These are phyloP conservation scores for Cheilosia soror DNA, from an alignment of 2,888 invertebrate species.

Conservation along the genomic window DNA sequence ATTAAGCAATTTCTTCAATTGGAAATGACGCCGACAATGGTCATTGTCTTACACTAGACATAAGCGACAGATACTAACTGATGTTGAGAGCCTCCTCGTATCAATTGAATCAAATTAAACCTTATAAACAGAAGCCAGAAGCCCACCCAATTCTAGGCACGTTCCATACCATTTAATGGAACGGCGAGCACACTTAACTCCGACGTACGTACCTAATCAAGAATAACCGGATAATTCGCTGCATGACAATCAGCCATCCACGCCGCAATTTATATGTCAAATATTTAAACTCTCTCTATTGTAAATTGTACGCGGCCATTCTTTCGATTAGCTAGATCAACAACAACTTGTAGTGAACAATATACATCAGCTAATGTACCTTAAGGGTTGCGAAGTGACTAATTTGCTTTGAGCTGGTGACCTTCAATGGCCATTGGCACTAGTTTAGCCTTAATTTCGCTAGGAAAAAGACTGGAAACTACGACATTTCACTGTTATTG, in stretches of 20 bases:
- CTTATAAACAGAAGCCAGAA: not conserved
- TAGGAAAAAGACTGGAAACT: not conserved
- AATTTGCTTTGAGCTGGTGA: conserved; percentile 1
- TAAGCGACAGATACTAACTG: too few species aligned
- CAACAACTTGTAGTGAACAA: conserved; percentile 1
- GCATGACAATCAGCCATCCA: conserved; percentile 15
- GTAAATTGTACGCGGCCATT: conserved; percentile 1
- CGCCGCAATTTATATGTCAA: conserved; percentile 23
- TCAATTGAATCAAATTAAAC: conserved; percentile 47
- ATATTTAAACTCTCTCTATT: conserved; percentile 6
- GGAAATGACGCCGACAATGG: conserved; percentile 24
- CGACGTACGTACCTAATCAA: conserved; percentile 18
- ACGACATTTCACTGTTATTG: conserved; percentile 1
- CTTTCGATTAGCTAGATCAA: not conserved
- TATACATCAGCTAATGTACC: not conserved
- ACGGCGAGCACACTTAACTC: not conserved
- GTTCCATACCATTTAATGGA: conserved; percentile 31
- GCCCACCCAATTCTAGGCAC: conserved; percentile 29
- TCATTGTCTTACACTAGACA: not conserved
- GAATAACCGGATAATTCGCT: conserved; percentile 10
- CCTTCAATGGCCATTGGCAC: conserved; percentile 39
- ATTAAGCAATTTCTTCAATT: conserved; percentile 50
- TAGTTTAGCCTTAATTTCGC: not conserved
- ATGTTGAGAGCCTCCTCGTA: not conserved
- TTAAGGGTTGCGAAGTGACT: not conserved